A percentile compares a stretch with the other conserved stretches of the same genome.
These are phyloP conservation scores for Idaea biselata DNA, from an alignment of 2,888 invertebrate genomes.

Conservation along the genomic window DNA sequence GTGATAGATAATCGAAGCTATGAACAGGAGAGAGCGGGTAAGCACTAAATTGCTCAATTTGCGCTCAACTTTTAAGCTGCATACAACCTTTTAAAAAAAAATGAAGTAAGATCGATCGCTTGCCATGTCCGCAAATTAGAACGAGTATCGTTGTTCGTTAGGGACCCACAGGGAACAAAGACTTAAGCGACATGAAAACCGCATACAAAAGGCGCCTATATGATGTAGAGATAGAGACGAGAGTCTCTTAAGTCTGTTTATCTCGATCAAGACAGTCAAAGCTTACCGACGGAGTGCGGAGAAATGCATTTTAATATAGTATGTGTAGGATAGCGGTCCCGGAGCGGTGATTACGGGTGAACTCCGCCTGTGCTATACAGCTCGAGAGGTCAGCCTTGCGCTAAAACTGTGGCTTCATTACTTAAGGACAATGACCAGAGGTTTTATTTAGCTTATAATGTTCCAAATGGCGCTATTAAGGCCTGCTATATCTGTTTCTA, in stretches of 20 bases:
- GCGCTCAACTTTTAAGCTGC: slow-evolving; percentile 67
- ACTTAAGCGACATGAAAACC: slow-evolving; percentile 35
- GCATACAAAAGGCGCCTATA: neutral
- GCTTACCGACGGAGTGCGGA: slow-evolving; percentile 60
- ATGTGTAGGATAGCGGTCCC: slow-evolving; percentile 41
- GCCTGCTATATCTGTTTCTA: slow-evolving; percentile 38
- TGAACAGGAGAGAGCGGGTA: slow-evolving; percentile 50
- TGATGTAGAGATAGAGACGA: neutral
- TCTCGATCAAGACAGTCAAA: slow-evolving; percentile 66
- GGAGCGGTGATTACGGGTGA: slow-evolving; percentile 55
- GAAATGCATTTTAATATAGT: slow-evolving; percentile 67
- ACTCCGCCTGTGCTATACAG: slow-evolving; percentile 43
- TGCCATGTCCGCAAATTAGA: slow-evolving; percentile 79
- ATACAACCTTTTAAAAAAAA: slow-evolving; percentile 73
- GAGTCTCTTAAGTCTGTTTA: slow-evolving; percentile 33
- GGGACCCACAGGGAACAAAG: slow-evolving; percentile 32
- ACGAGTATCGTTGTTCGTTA: slow-evolving; percentile 77
- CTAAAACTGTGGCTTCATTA: slow-evolving; percentile 53
- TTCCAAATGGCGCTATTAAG: slow-evolving; percentile 45
- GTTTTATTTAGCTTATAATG: slow-evolving; percentile 46
- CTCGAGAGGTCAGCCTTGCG: slow-evolving; percentile 11
- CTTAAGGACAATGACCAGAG: slow-evolving; percentile 50
- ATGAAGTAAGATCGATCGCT: slow-evolving; percentile 79
- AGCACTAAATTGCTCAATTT: slow-evolving; percentile 78
- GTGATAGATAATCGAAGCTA: slow-evolving; percentile 41